Evolutionary conservation across 2,888 invertebrate species (phyloP), one percentile per base, ranked within the genome.

Genomic region (Pyrrhia umbra): DNA sequence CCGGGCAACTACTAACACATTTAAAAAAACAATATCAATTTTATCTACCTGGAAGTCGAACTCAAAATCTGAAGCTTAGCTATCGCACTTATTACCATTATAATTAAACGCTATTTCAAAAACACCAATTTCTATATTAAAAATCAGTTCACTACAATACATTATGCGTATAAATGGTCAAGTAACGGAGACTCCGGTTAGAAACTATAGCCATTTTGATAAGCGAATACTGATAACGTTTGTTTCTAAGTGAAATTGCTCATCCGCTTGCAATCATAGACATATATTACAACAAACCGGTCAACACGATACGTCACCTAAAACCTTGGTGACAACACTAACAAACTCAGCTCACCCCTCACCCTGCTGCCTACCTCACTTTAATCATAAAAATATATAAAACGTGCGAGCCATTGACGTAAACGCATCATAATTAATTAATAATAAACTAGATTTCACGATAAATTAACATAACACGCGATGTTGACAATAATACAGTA

Each of bases 401-500:
- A 37, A 43, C 50, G 21, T 30, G 20, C 18, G 13, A 49, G 8
- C 21, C 9, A 55, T 56, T 75, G 69, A 75, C 78, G 75, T 25
- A 68, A 56, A 16, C 52, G 20, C 47, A 51, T 51, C 42, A 46
- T 51, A 73, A 54, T 55, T 50, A 52, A 71, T 50, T 58, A 58
- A 60, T 52, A 73, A 70, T 74, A 73, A 60, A 57, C 27, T 34
- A 49, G 61, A 68, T 30, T 46, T 20, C 9, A 39, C 34, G 50
- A 59, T 57, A 59, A 46, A 51, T 60, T 60, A 37, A 37, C 42
- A 62, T 47, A 69, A 77, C 70, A 77, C 23, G 40, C 18, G n/a
- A 45, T 68, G 60, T 63, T 63, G 73, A 75, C 68, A 61, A 65
- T 74, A 62, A 65, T 65, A 63, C 18, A 39, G 37, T 40, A 52